phyloP scores from a whole-genome alignment of 2,797 vertebrate species.

The Thamnophis elegans region DNA sequence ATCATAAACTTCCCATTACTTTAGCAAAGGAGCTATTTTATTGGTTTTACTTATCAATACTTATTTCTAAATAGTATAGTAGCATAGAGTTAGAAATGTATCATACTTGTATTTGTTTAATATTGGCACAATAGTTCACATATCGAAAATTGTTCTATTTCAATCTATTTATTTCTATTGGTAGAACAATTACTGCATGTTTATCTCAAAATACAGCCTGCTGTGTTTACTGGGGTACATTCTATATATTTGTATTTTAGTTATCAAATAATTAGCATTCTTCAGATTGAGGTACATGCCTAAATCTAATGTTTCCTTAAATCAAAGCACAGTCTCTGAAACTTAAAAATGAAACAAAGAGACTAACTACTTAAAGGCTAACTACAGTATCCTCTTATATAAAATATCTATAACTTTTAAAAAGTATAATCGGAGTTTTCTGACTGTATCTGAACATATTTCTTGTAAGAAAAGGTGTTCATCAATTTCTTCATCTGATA shows the following conservation, averaged over 20 bases:
- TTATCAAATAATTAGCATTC: not conserved
- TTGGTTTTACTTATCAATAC: not conserved
- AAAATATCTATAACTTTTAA: not conserved
- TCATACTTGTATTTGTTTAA: not conserved
- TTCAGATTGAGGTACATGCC: not conserved
- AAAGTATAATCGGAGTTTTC: not conserved
- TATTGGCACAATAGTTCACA: not conserved
- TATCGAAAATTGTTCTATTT: not conserved
- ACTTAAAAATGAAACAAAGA: not conserved
- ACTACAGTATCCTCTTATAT: not conserved
- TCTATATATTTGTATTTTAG: not conserved
- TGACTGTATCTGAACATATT: not conserved
- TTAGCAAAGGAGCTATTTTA: not conserved
- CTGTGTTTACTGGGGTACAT: not conserved
- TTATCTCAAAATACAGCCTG: not conserved
- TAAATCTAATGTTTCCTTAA: not conserved
- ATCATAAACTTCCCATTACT: rapidly evolving
- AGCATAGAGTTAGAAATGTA: not conserved
- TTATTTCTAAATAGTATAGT: not conserved
- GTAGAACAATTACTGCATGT: not conserved
- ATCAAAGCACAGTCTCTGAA: not conserved
- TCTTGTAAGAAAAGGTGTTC: not conserved
- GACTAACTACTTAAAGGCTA: not conserved
- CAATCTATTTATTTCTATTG: not conserved
- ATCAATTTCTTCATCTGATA: not conserved